These are phyloP conservation scores for Drosophila leontia DNA, from an alignment of 1,140 invertebrate species.

Conservation along the genomic window DNA sequence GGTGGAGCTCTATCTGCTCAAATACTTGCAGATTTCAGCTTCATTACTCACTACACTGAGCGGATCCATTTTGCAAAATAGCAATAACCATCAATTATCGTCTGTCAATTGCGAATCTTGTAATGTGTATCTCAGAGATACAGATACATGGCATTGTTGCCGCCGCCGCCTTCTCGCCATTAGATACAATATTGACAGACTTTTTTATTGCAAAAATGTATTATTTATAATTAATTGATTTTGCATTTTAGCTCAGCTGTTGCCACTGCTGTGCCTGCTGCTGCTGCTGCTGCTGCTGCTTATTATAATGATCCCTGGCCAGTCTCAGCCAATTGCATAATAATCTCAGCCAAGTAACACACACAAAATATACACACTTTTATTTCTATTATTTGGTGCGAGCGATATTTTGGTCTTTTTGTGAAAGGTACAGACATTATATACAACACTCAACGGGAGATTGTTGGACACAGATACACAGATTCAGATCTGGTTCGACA, in stretches of 20 bases:
- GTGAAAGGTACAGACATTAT: conserved; percentile 43
- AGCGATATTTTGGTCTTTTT: conserved; percentile 14
- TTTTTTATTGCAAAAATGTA: conserved; percentile 44
- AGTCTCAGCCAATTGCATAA: conserved; percentile 30
- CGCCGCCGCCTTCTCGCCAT: conserved; percentile 19
- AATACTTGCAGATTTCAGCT: conserved; percentile 54
- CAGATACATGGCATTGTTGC: conserved; percentile 48
- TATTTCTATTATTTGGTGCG: conserved; percentile 20
- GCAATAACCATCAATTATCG: conserved; percentile 74
- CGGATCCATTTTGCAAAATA: conserved; percentile 41
- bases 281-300: conserved; percentile 19
- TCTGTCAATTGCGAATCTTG: conserved; percentile 65
- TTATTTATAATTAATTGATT: conserved; percentile 56
- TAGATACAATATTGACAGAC: conserved; percentile 45
- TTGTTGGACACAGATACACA: conserved; percentile 29
- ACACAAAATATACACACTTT: conserved; percentile 10
- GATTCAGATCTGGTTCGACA: conserved; percentile 32
- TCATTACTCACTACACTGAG: conserved; percentile 42
- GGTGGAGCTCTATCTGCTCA: conserved; percentile 26
- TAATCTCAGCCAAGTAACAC: conserved; percentile 1
- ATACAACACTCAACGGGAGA: conserved; percentile 30
- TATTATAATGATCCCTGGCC: conserved; percentile 36
- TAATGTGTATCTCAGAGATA: conserved; percentile 60
- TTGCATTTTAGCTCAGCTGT: conserved; percentile 7
- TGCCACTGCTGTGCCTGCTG: not conserved